Conservation (phyloP, 1,140 invertebrate species). For the Polypedilum pembai region DNA sequence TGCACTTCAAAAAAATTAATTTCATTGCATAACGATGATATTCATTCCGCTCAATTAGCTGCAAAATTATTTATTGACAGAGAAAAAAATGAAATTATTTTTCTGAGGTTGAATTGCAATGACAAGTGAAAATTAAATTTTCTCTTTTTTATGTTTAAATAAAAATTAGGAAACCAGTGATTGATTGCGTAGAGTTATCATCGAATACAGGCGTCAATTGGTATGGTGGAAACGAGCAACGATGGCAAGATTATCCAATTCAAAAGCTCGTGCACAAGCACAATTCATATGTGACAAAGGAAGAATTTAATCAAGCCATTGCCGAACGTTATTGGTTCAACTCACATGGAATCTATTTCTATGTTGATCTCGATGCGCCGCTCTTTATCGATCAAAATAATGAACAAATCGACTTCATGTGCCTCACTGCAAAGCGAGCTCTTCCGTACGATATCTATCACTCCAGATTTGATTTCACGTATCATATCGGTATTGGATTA, state of each 20-base stretch:
- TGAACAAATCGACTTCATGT: slow-evolving; percentile 48
- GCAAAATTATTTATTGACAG: no score
- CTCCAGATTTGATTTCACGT: slow-evolving; percentile 46
- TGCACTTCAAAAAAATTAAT: no score
- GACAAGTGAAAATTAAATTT: no score
- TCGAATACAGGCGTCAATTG: slow-evolving; percentile 42
- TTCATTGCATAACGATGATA: no score
- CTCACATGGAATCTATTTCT: slow-evolving; percentile 57
- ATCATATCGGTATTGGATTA: slow-evolving; percentile 51
- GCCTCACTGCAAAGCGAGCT: slow-evolving; percentile 51
- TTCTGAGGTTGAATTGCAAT: no score
- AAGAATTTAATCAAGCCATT: slow-evolving; percentile 55
- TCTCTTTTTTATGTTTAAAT: no score
- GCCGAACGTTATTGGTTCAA: slow-evolving; percentile 70
- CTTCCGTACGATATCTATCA: slow-evolving; percentile 47
- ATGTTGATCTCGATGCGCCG: slow-evolving; percentile 54
- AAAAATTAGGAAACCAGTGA: background rate
- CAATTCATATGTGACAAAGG: slow-evolving; percentile 55
- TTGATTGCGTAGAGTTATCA: slow-evolving; percentile 35
- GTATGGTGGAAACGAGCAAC: slow-evolving; percentile 54
- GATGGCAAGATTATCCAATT: slow-evolving; percentile 59
- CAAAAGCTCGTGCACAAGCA: slow-evolving; percentile 51
- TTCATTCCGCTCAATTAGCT: no score
- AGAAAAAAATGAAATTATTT: no score
- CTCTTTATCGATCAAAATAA: slow-evolving; percentile 65